These are phyloP conservation scores for Digitonthophagus gazella DNA, from an alignment of 2,888 invertebrate species.

Conservation along the genomic window DNA sequence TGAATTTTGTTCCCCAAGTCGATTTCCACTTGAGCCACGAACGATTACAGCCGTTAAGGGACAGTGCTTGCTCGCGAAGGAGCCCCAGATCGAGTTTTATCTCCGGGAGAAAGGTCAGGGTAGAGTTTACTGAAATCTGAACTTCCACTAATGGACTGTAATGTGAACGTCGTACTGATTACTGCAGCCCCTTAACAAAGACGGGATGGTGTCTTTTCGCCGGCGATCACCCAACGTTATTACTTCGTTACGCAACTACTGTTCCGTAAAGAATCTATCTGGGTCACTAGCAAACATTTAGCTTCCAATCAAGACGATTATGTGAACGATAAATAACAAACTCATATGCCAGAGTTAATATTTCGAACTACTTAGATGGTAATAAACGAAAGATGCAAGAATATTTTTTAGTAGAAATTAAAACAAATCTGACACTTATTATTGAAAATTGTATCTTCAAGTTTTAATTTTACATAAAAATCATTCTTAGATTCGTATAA, in stretches of 20 bases:
- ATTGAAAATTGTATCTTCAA: no score
- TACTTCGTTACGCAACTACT: background rate
- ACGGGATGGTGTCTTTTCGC: background rate
- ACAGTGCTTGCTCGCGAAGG: background rate
- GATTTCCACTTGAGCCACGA: constrained; percentile 8
- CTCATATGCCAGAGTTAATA: no score
- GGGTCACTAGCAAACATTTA: background rate
- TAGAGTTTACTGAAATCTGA: constrained; percentile 16
- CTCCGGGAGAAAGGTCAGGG: constrained; percentile 10
- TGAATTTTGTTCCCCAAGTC: constrained; percentile 15
- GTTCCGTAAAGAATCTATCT: background rate
- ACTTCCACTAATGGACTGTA: constrained; percentile 17
- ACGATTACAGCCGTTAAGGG: constrained; percentile 13
- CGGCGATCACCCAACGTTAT: background rate
- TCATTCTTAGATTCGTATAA: no score
- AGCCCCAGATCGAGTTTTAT: constrained; percentile 13
- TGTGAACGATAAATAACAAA: no score
- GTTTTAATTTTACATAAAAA: no score
- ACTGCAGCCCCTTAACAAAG: constrained; percentile 1
- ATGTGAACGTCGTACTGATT: constrained; percentile 7
- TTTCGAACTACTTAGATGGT: no score
- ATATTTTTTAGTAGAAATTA: no score
- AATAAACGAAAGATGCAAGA: no score
- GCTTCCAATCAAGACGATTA: no score
- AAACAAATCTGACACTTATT: no score